phyloP scores from a whole-genome alignment of 2,888 invertebrate species.

The Coleophora deauratella region DNA sequence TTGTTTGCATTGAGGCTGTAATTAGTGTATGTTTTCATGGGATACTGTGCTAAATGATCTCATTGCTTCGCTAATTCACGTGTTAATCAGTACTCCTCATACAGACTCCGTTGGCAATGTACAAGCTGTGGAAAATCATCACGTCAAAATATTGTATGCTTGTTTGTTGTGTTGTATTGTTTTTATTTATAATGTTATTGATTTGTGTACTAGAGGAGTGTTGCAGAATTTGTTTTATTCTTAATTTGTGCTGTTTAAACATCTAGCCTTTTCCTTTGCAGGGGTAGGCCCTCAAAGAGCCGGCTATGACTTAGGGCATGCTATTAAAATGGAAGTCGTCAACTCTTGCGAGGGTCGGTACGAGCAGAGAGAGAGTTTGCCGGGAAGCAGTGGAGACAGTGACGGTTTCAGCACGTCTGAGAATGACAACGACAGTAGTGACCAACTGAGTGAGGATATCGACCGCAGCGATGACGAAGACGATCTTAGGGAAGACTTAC shows the following conservation, averaged over 20 bases:
- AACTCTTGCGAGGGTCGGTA: constrained; percentile 55
- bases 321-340: constrained; percentile 65
- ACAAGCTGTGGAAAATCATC: constrained; percentile 54
- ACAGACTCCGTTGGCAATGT: constrained; percentile 28
- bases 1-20: too few relatives aligned
- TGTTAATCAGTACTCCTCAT: constrained; percentile 26
- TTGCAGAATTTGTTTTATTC: constrained; percentile 15
- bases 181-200: too few relatives aligned
- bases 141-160: constrained; percentile 47
- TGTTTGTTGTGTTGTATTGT: background rate
- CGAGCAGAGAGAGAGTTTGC: constrained; percentile 49
- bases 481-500: constrained; percentile 57
- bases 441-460: constrained; percentile 38
- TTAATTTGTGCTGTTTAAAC: too few relatives aligned
- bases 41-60: constrained; percentile 35
- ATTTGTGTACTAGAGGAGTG: constrained; percentile 4
- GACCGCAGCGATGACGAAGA: constrained; percentile 54
- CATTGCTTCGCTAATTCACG: constrained; percentile 46
- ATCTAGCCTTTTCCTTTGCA: constrained; percentile 34
- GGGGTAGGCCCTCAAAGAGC: constrained; percentile 50
- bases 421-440: constrained; percentile 38
- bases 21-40: constrained; percentile 19
- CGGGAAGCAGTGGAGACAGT: constrained; percentile 50
- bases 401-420: constrained; percentile 48
- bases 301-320: constrained; percentile 62